Evolutionary conservation across 2,888 invertebrate species (phyloP), one percentile per base, ranked within the genome.

Genomic region (Phyllotreta cruciferae): DNA sequence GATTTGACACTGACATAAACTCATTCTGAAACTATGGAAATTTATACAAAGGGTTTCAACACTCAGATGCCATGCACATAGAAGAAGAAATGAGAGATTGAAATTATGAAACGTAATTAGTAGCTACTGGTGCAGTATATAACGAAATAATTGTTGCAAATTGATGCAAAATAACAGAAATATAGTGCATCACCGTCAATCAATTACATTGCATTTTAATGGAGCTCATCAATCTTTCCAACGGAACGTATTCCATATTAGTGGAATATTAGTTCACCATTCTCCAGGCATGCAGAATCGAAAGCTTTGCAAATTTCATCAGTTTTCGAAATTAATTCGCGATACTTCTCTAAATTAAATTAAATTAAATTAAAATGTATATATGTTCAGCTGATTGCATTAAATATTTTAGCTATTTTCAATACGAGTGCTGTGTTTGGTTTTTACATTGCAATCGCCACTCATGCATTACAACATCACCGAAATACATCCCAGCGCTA

Each of bases 1-100:
- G 44, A 53, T 53, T 13, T 53, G 53, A 53, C 58, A 58, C 13
- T 58, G 58, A 52, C 52, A 36, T 35, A 6, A 3, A 36, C 9
- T n/a, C 5, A 34, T 37, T 24, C 10, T 1, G n/a, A 14, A 6
- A 35, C 35, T 38, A 39, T 35, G 36, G 58, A 47, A 58, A 58
- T 13, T 6, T 7, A 55, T 44, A 56, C 34, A 35, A 6, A 34
- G 39, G 0, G 24, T 39, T 53, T 14, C 5, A 50, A 42, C 42
- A 42, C 5, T 42, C 24, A 24, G 24, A 24, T 24, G 4, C 24
- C 24, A 24, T 24, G 4, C 4, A 4, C 24, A 24, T 24, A 24
- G 24, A 24, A 24, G 24, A 24, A 24, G 24, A 24, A 24, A 24
- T 24, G 1, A 24, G 24, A 3, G 24, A n/a, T 4, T 24, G 24